Base-by-base conservation (phyloP, 2,888 invertebrate genomes). In the Lepidochitona cinerea region DNA sequence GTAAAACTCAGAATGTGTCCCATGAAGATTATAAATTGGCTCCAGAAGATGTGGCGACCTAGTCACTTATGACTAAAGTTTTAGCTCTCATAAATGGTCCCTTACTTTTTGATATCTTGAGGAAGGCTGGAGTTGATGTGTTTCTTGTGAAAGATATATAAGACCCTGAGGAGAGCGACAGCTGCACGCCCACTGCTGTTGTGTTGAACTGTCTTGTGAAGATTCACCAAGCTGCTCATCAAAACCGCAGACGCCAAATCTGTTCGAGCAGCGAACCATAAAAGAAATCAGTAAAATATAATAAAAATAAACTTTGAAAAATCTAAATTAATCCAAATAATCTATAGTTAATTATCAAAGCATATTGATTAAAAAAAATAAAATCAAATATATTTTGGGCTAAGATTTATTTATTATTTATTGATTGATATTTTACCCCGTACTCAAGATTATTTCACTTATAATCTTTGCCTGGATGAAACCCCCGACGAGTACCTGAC, bases 121-220 rank as follows among this genome's bases (percentile, higher is more conserved):
- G 83, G 79, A 54, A 84, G 79, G 26, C 77, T 75, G 18, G 32
- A 74, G 67, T 79, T 78, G 37, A 79, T 77, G 37, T 83, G 83
- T 53, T 76, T 72, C 18, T 72, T 75, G 41, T 83, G 82, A 74
- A 84, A 80, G 52, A 74, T 76, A 68, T 79, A 83, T 18, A 84
- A 74, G 65, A 79, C 82, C 68, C 81, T 77, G 68, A 83, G 83
- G 37, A 84, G 66, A 26, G 79, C 79, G 29, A 79, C 75, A 9
- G 82, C 83, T 2, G 80, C 80, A 35, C 75, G 70, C 0, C 77
- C 75, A 59, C 78, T 78, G 26, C 81, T 83, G 33, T 82, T 83
- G 68, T 83, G 82, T 76, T 81, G 82, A 0, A 81, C 82, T 36
- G 82, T 71, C 69, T 84, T 84, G 73, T 84, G 83, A 59, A 84